phyloP scores from a whole-genome alignment of 2,888 invertebrate species.

The Pheosia tremula region DNA sequence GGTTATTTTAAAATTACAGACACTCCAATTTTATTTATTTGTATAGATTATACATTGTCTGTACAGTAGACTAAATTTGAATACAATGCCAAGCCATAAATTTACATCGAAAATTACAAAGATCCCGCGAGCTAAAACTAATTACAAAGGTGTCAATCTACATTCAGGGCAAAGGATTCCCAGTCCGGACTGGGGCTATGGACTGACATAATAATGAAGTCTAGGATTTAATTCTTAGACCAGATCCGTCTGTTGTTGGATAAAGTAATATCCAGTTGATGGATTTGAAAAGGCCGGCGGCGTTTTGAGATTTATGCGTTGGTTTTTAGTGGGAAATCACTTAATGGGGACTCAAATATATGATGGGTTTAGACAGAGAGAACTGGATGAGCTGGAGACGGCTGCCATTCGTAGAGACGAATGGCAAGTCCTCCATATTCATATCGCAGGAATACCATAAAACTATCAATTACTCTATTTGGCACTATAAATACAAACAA shows the following conservation, averaged over 20 bases:
- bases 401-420: too few species aligned
- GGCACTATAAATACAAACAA: background rate
- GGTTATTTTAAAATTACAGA: too few species aligned
- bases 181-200: background rate
- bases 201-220: constrained; percentile 12
- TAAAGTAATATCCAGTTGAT: background rate
- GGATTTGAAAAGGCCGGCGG: background rate
- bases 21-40: too few species aligned
- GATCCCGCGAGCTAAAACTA: constrained; percentile 10
- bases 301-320: background rate
- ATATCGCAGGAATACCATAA: too few species aligned
- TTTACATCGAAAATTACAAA: background rate
- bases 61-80: too few species aligned
- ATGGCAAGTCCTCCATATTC: too few species aligned
- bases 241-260: constrained; percentile 5
- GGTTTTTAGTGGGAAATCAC: too few species aligned
- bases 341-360: too few species aligned
- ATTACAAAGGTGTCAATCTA: constrained; percentile 24
- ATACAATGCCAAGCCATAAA: background rate
- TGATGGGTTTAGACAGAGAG: too few species aligned
- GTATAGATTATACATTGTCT: too few species aligned
- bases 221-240: constrained; percentile 22
- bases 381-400: too few species aligned
- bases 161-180: constrained; percentile 17
- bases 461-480: too few species aligned